Base-by-base conservation (phyloP, 2,888 invertebrate species). In the Dicyrtomina minuta region DNA sequence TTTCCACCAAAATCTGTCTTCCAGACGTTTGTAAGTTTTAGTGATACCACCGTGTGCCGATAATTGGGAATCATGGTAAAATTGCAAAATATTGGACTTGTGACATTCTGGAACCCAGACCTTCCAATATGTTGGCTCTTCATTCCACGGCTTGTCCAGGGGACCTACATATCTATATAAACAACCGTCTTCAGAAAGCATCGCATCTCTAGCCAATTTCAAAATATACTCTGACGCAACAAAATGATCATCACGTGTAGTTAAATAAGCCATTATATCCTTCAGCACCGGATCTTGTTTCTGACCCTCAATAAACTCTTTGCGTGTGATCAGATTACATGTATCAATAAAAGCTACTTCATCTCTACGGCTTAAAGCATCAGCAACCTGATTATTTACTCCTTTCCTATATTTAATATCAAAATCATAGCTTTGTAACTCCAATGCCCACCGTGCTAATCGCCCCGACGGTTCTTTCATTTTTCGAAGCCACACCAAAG, bases 401-500 rank as follows among this genome's bases (percentile, higher is more conserved):
- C 75, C 73, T 0, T 81, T 81, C 2, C 80, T 78, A 67, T 84
- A 82, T 10, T 79, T 72, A 4, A 83, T 79, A 0, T 79, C 73
- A 5, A 83, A 70, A 41, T 82, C 79, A 70, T 79, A 83, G 2
- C 78, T 71, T 72, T 83, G 81, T 0, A 84, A 68, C 12, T 76
- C 70, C 8, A 84, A 51, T 0, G 81, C 81, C 84, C 84, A 85
- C 44, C 84, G 72, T 0, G 81, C 81, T 0, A 85, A 72, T 41
- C 83, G 71, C 13, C 82, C 82, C 15, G 80, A 79, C 0, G 81
- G 81, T 8, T 82, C 79, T 70, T 82, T 82, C 5, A 83, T 46
- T 0, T 78, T 75, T 71, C 82, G 73, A 4, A 85, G 72, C 82
- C 83, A 85, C 79, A 82, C 81, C 44, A 85, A 77, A 0, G 84